A percentile compares a stretch with the other conserved stretches of the same genome.
Conservation (phyloP, 2,888 invertebrate genomes). For the Rhopalosiphum nymphaeae region DNA sequence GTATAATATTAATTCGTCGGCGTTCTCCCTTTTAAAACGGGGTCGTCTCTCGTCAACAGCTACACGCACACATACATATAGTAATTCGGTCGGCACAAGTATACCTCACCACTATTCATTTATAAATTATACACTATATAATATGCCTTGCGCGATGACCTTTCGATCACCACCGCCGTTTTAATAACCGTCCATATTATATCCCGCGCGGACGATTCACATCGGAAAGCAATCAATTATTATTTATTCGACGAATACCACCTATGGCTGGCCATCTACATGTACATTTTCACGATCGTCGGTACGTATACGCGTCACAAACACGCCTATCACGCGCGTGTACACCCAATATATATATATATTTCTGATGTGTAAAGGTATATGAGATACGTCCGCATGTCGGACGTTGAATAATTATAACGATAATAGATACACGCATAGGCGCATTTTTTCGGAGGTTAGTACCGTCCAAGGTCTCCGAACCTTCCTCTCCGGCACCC, state of each 20-base stretch:
- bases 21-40: constrained; percentile 35
- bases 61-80: background rate
- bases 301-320: background rate
- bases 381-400: background rate
- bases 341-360: background rate
- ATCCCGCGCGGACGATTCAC: constrained; percentile 38
- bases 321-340: background rate
- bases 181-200: constrained; percentile 29
- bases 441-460: constrained; percentile 60
- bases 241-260: constrained; percentile 35
- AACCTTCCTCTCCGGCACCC: constrained; percentile 6
- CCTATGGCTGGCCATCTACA: background rate
- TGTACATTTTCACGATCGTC: constrained; percentile 12
- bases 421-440: constrained; percentile 46
- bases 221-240: constrained; percentile 64
- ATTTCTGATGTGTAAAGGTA: background rate
- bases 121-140: background rate
- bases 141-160: constrained; percentile 36
- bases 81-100: background rate
- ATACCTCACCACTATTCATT: background rate
- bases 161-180: constrained; percentile 56
- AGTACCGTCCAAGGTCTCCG: constrained; percentile 54
- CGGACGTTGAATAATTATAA: constrained; percentile 46
- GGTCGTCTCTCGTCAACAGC: background rate
- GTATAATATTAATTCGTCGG: constrained; percentile 31